Conservation (phyloP, 2,797 vertebrate species). For the Selene dorsalis region DNA sequence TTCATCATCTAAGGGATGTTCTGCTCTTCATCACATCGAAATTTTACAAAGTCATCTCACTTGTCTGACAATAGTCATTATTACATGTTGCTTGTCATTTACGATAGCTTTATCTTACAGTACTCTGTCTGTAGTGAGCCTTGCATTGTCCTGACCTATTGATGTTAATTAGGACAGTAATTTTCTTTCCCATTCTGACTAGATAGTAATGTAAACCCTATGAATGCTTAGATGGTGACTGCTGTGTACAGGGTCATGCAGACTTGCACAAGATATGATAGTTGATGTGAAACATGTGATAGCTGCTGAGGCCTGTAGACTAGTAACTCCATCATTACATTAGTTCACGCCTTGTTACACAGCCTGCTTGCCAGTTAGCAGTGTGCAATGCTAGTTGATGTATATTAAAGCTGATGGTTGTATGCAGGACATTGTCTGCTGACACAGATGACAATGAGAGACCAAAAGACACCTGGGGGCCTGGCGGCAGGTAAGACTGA, state of each 20-base stretch:
- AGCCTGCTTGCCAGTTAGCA: conserved; percentile 38
- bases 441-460: conserved; percentile 89
- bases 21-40: conserved; percentile 19
- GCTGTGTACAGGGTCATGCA: neutral
- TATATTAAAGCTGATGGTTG: conserved; percentile 82
- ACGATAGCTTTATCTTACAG: neutral
- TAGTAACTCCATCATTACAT: neutral
- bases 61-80: conserved; percentile 10
- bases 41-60: conserved; percentile 26
- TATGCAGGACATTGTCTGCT: conserved; percentile 89
- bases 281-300: neutral
- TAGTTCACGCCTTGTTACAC: conserved; percentile 26
- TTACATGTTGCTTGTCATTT: conserved; percentile 28
- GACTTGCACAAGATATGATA: neutral
- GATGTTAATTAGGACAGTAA: conserved; percentile 16
- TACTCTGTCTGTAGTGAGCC: neutral
- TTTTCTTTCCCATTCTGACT: neutral
- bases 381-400: conserved; percentile 60
- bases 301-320: neutral
- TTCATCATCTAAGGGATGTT: conserved; percentile 14
- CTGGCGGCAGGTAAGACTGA: conserved; percentile 88
- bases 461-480: conserved; percentile 89
- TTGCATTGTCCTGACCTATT: neutral
- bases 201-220: conserved; percentile 5
- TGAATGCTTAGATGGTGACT: neutral